Conservation (phyloP, 2,888 invertebrate genomes). For the Ephialtes manifestator region DNA sequence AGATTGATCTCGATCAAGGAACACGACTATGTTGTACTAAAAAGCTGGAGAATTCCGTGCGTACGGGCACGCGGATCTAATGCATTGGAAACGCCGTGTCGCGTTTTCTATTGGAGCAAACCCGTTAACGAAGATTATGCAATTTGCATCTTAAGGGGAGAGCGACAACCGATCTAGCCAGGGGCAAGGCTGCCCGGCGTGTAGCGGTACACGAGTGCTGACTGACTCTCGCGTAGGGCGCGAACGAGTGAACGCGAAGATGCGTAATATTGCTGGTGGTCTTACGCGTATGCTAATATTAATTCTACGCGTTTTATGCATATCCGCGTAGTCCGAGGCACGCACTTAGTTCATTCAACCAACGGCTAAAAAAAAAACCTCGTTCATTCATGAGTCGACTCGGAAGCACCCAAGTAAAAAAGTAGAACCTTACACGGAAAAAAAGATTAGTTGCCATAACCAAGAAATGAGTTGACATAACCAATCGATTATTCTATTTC, state of each 20-base stretch:
- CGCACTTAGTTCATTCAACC: conserved; percentile 65
- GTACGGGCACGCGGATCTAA: not conserved
- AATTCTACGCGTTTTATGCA: conserved; percentile 70
- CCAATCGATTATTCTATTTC: too few relatives aligned
- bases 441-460: too few relatives aligned
- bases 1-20: conserved; percentile 47
- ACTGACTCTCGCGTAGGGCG: conserved; percentile 67
- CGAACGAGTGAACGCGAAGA: conserved; percentile 74
- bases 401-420: too few relatives aligned
- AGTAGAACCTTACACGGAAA: too few relatives aligned
- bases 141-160: conserved; percentile 72
- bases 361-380: too few relatives aligned
- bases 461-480: too few relatives aligned
- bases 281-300: conserved; percentile 78
- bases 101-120: conserved; percentile 37
- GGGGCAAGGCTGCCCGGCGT: conserved; percentile 79
- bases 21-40: not conserved
- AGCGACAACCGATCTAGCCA: conserved; percentile 73
- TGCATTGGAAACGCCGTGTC: conserved; percentile 21
- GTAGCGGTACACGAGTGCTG: conserved; percentile 78
- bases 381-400: conserved; percentile 67
- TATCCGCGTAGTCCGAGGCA: conserved; percentile 56
- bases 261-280: conserved; percentile 78
- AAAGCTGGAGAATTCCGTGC: conserved; percentile 14
- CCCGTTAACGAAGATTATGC: conserved; percentile 74